phyloP scores from a whole-genome alignment of 64 coral and sea anemone species.

The Trachythela sp. region DNA sequence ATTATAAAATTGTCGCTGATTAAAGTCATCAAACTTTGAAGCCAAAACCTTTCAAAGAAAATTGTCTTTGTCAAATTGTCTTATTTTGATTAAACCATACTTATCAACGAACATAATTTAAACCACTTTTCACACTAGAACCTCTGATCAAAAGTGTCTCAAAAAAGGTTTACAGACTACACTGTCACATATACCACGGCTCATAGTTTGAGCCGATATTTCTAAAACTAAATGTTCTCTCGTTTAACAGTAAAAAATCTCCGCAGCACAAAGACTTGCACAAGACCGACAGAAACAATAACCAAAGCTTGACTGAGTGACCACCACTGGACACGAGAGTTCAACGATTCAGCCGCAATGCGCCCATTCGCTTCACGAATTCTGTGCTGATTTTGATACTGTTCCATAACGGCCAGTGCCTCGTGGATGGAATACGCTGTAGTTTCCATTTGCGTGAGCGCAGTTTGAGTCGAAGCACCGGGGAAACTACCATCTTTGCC shows the following conservation, averaged over 20 bases:
- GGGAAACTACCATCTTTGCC: slow-evolving; percentile 46
- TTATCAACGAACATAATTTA: too few relatives aligned
- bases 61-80: too few relatives aligned
- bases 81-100: too few relatives aligned
- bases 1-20: too few relatives aligned
- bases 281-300: slow-evolving; percentile 41
- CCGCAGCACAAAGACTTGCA: slow-evolving; percentile 72
- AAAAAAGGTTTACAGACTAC: too few relatives aligned
- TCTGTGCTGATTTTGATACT: slow-evolving; percentile 90
- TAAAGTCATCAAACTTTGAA: too few relatives aligned
- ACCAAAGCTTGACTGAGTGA: slow-evolving; percentile 80
- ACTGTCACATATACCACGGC: too few relatives aligned
- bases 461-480: slow-evolving; percentile 39
- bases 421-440: slow-evolving; percentile 70
- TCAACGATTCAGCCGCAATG: slow-evolving; percentile 67
- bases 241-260: slow-evolving; percentile 81
- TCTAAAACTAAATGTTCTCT: neutral
- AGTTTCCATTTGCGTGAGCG: slow-evolving; percentile 81
- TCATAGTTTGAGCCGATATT: too few relatives aligned
- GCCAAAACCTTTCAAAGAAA: too few relatives aligned
- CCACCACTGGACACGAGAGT: slow-evolving; percentile 85
- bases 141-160: too few relatives aligned
- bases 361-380: slow-evolving; percentile 82
- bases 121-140: too few relatives aligned
- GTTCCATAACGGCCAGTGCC: slow-evolving; percentile 73